Percentiles rank a stretch among this genome's conserved stretches.
These are phyloP conservation scores for Sussaba pulchella DNA, from an alignment of 2,888 invertebrate species.

Conservation along the genomic window DNA sequence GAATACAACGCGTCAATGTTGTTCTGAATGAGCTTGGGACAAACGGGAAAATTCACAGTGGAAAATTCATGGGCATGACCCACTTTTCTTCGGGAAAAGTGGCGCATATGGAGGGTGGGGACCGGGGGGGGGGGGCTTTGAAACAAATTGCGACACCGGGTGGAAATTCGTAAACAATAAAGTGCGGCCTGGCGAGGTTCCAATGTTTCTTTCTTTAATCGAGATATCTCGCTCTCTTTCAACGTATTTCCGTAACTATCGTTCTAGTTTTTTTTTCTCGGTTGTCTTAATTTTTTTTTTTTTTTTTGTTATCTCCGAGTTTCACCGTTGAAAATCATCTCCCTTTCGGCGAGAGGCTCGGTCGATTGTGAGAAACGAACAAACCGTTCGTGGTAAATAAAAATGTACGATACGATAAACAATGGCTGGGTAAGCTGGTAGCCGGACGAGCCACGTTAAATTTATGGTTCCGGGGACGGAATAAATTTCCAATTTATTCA, in stretches of 20 bases:
- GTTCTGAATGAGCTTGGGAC: no score
- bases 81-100: conserved; percentile 49
- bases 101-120: not conserved
- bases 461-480: conserved; percentile 55
- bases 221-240: conserved; percentile 24
- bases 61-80: conserved; percentile 53
- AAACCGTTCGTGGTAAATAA: conserved; percentile 51
- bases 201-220: conserved; percentile 53
- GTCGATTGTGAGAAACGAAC: conserved; percentile 39
- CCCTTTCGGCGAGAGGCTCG: not conserved
- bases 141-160: conserved; percentile 57
- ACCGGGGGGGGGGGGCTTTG: not conserved
- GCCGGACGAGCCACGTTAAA: conserved; percentile 36
- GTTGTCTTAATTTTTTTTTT: not conserved
- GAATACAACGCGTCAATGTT: not conserved
- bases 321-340: conserved; percentile 37
- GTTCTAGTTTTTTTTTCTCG: not conserved
- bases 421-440: conserved; percentile 28
- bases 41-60: conserved; percentile 7
- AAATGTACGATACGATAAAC: conserved; percentile 52
- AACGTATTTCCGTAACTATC: not conserved
- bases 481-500: conserved; percentile 61
- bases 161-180: conserved; percentile 59
- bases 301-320: not conserved
- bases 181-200: conserved; percentile 54